Evolutionary conservation across 2,113 vertebrate species (phyloP), one percentile per base, ranked within the genome.

Genomic region (Lasiurus cinereus): DNA sequence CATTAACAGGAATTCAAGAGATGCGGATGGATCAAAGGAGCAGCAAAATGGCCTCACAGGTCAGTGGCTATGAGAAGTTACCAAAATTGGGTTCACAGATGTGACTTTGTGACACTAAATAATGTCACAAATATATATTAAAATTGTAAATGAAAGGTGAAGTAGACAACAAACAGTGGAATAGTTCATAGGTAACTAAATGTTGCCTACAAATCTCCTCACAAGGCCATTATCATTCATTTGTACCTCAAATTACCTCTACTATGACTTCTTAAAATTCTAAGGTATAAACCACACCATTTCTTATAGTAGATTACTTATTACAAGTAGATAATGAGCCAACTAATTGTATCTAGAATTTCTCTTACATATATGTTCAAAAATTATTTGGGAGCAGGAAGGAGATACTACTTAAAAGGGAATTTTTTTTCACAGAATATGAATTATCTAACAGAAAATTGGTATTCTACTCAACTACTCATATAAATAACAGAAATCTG

Each of bases 281-380:
- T 27, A 70, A 46, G 39, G 2, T 11, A 62, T 1, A 22, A 39
- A 39, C 29, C 74, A 64, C 29, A 50, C 3, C 8, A 69, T 43
- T 66, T 90, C 27, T 67, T 86, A 54, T 78, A 33, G 69, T n/a
- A 79, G 4, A 70, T 22, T 70, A 76, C 36, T 31, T 64, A 76
- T 36, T 31, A 64, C 8, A 74, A 52, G 29, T 21, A 77, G 46
- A 52, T 39, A 90, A 77, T 64, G 33, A 84, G 27, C 43, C 27
- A 92, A 56, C 5, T 64, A 94, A 85, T 92, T 77, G 11, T 31
- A 90, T 56, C 39, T 90, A 16, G n/a, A 94, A 79, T 76, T 90
- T 91, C 94, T 84, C 80, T 83, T 50, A 91, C 0, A 91, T 19
- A 21, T 46, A 82, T 64, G 50, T 76, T 82, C 21, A 56, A 67